A percentile compares a stretch with the other conserved stretches of the same genome.
Evolutionary conservation across 2,797 vertebrate species (phyloP).

Genomic region (Babyrousa celebensis): DNA sequence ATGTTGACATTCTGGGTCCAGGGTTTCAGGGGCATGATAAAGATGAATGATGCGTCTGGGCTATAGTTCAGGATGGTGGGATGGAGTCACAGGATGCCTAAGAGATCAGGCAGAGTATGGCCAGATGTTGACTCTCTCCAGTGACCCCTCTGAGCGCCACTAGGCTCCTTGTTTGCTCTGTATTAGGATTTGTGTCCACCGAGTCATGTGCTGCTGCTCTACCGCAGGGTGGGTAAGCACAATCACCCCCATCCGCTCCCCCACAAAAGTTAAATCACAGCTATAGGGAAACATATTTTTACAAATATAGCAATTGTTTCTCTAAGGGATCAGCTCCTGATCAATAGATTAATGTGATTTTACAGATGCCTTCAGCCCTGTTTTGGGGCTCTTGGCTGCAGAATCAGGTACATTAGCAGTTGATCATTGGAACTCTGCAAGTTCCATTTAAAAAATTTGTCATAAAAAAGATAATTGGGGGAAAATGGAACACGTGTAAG

Average conservation of each 20-base stretch:
- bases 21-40: not conserved
- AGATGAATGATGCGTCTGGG: not conserved
- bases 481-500: not conserved
- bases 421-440: not conserved
- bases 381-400: not conserved
- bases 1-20: not conserved
- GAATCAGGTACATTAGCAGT: not conserved
- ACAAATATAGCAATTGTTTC: not conserved
- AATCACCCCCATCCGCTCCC: not conserved
- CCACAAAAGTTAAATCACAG: not conserved
- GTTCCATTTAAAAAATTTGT: constrained; percentile 1
- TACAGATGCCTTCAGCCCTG: not conserved
- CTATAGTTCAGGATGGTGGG: not conserved
- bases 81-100: not conserved
- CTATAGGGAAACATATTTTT: not conserved
- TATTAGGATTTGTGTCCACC: not conserved
- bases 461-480: not conserved
- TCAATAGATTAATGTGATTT: constrained; percentile 11
- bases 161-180: not conserved
- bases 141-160: fast-evolving
- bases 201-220: not conserved
- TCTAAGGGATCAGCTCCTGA: not conserved
- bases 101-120: not conserved
- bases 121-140: not conserved
- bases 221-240: fast-evolving